Conservation (phyloP, 2,888 invertebrate genomes). For the Gari tellinella region DNA sequence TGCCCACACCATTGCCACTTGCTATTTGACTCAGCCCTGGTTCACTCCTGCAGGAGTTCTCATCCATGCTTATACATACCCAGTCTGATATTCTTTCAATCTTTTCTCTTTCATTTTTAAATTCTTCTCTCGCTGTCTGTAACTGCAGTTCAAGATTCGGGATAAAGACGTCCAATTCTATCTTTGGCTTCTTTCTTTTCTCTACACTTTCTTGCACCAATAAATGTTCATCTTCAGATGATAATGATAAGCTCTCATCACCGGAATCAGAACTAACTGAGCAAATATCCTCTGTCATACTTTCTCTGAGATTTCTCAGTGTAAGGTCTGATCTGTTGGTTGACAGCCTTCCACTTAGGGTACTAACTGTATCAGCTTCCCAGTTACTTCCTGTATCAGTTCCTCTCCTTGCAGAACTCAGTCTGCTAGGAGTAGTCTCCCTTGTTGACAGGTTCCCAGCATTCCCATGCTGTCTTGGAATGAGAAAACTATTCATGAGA, state of each 20-base stretch:
- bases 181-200: conserved; percentile 18
- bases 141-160: conserved; percentile 49
- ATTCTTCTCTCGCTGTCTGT: conserved; percentile 44
- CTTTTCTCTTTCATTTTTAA: conserved; percentile 40
- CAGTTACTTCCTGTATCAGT: conserved; percentile 13
- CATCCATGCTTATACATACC: conserved; percentile 53
- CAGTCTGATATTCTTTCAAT: conserved; percentile 41
- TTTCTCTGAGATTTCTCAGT: conserved; percentile 31
- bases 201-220: conserved; percentile 1
- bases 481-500: too few relatives aligned
- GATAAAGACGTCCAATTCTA: conserved; percentile 37
- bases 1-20: too few relatives aligned
- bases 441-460: neutral
- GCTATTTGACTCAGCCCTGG: too few relatives aligned
- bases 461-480: neutral
- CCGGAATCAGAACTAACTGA: conserved; percentile 21
- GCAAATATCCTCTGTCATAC: conserved; percentile 32
- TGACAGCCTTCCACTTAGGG: conserved; percentile 31
- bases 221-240: conserved; percentile 23
- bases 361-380: conserved; percentile 45
- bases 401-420: neutral
- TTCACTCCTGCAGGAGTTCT: conserved; percentile 23
- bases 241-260: conserved; percentile 23
- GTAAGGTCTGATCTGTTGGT: conserved; percentile 45
- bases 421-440: neutral